A percentile compares a stretch with the other conserved stretches of the same genome.
Evolutionary conservation across 2,113 vertebrate species (phyloP).

Genomic region (Nettapus auritus): DNA sequence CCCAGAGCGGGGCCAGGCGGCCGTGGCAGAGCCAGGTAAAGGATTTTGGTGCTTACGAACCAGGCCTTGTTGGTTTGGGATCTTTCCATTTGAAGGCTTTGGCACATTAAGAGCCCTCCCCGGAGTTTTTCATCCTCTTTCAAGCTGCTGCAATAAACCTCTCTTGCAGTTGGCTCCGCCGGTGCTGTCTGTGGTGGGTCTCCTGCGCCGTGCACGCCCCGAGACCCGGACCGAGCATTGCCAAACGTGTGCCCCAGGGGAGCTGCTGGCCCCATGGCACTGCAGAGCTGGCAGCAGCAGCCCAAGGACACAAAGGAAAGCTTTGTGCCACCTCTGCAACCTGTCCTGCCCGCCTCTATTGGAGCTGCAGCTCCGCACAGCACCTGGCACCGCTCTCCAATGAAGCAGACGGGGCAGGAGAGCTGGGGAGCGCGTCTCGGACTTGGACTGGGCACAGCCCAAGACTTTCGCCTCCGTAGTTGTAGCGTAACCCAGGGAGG

Average conservation of each 20-base stretch:
- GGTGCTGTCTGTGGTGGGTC: slow-evolving; percentile 43
- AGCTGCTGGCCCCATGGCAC: background rate
- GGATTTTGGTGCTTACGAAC: background rate
- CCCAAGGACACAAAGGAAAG: background rate
- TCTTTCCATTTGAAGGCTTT: slow-evolving; percentile 22
- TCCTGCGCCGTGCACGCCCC: background rate
- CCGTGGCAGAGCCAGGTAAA: background rate
- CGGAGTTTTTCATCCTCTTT: slow-evolving; percentile 35
- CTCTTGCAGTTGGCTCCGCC: background rate
- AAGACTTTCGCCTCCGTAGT: background rate
- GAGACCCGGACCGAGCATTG: background rate
- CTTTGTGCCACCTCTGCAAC: fast-evolving
- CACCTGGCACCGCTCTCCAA: background rate
- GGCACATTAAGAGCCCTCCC: slow-evolving; percentile 24
- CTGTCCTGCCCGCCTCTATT: background rate
- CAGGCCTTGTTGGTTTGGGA: background rate
- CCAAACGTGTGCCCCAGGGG: background rate
- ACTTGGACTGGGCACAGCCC: background rate
- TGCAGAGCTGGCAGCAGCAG: background rate
- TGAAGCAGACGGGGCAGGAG: background rate
- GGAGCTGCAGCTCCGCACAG: background rate
- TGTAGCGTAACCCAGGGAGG: background rate
- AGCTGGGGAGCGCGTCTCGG: background rate
- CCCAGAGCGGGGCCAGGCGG: background rate
- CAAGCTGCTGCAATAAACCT: slow-evolving; percentile 5